phyloP scores from a whole-genome alignment of 92 coral and sea anemone species.

The Virgularia gustaviana region DNA sequence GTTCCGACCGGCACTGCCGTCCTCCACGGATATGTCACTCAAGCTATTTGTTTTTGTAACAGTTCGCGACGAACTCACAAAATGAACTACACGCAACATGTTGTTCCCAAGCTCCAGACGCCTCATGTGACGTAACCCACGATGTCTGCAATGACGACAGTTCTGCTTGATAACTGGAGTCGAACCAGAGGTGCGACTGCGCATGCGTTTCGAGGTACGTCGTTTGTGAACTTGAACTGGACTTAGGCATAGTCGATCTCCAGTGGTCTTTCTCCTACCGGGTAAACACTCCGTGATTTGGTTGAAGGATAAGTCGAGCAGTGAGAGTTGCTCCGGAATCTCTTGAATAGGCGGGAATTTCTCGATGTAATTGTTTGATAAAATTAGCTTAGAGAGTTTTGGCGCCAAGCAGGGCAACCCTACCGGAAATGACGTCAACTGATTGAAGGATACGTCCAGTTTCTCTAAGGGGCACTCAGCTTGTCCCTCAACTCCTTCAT shows the following conservation, averaged over 20 bases:
- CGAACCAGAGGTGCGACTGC: constrained; percentile 56
- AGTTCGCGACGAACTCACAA: constrained; percentile 36
- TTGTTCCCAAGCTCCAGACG: constrained; percentile 82
- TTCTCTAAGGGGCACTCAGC: constrained; percentile 73
- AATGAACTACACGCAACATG: constrained; percentile 59
- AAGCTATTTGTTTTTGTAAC: constrained; percentile 12
- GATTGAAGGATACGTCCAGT: constrained; percentile 78
- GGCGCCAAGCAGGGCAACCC: constrained; percentile 92
- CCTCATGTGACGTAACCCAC: constrained; percentile 65
- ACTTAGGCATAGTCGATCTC: constrained; percentile 64
- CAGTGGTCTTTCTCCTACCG: constrained; percentile 35
- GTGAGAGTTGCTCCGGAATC: constrained; percentile 82
- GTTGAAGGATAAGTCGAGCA: constrained; percentile 78
- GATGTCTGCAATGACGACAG: constrained; percentile 84
- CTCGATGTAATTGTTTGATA: constrained; percentile 73
- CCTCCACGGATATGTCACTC: constrained; percentile 3
- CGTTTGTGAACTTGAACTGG: constrained; percentile 65
- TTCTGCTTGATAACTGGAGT: constrained; percentile 50
- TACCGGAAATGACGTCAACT: constrained; percentile 56
- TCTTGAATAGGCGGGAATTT: constrained; percentile 67
- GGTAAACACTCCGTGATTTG: constrained; percentile 59
- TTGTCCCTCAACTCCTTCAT: constrained; percentile 69
- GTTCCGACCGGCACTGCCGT: constrained; percentile 3
- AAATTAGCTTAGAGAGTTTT: constrained; percentile 64
- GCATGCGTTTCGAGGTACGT: constrained; percentile 50